Base-by-base conservation (phyloP, 2,888 invertebrate genomes). In the Agelastica alni region DNA sequence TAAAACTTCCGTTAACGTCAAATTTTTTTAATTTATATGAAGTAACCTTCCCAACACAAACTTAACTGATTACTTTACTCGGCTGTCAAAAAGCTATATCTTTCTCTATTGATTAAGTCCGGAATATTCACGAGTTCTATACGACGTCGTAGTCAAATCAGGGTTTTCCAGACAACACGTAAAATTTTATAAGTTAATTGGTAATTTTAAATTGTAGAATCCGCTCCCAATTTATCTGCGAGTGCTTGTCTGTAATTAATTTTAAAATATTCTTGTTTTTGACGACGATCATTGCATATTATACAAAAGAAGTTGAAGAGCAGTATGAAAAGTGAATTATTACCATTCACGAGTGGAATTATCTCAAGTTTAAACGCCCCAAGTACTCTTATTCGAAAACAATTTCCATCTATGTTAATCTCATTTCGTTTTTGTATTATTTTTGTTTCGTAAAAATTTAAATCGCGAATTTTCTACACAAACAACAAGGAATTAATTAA, bases 281-380 rank as follows among this genome's bases (percentile, higher is more conserved):
- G 58, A 51, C 67, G 70, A 72, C 67, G 70, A 73, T 73, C 73
- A 74, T 72, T 71, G 71, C 67, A 70, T 68, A 71, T 73, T 72
- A 70, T 71, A 71, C 71, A 71, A 70, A 48, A 71, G 69, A 69
- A 70, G 68, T 65, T 68, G 64, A 46, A 57, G 59, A 61, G 62
- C 63, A 70, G 66, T 74, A 75, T 76, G 75, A 75, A 76, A 75
- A 76, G 75, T 75, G 75, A 75, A 76, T 76, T 75, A 76, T 76
- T 75, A 76, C 73, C 75, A 76, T 76, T 76, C 75, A 74, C 75
- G 75, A 76, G 75, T 73, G 73, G 72, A 73, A 72, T 70, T 72
- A 70, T 70, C 60, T 62, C 67, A 70, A 73, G 70, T 73, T 76
- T 75, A 75, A 74, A 75, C 73, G 70, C 71, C 65, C 69, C 5